These are phyloP conservation scores for Thalassoma bifasciatum DNA, from an alignment of 2,113 vertebrate genomes.

Conservation along the genomic window DNA sequence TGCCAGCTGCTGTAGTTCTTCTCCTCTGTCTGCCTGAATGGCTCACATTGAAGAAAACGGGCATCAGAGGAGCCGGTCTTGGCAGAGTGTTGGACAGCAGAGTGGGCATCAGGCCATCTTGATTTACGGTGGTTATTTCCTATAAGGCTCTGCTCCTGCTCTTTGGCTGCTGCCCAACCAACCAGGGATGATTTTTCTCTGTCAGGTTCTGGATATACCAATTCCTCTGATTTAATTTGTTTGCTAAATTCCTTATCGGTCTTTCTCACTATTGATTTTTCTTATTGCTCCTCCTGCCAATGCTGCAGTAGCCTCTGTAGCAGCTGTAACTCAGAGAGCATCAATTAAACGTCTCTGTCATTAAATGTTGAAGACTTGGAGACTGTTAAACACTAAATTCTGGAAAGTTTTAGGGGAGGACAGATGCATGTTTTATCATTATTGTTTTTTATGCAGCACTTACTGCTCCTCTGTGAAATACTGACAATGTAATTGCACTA, in stretches of 20 bases:
- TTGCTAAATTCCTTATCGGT: slow-evolving; percentile 28
- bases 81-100: slow-evolving; percentile 46
- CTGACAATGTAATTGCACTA: neutral
- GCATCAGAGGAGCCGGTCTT: slow-evolving; percentile 50
- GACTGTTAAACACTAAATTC: neutral
- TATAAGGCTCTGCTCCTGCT: slow-evolving; percentile 27
- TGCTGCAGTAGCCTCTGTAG: slow-evolving; percentile 15
- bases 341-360: slow-evolving; percentile 6
- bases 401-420: neutral
- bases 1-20: slow-evolving; percentile 48
- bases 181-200: slow-evolving; percentile 9
- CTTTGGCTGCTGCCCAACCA: slow-evolving; percentile 29
- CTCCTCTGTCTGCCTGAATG: slow-evolving; percentile 35
- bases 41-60: slow-evolving; percentile 34
- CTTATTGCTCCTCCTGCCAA: slow-evolving; percentile 5
- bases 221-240: slow-evolving; percentile 42
- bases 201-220: slow-evolving; percentile 28
- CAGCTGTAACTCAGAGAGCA: neutral
- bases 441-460: neutral
- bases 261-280: slow-evolving; percentile 1
- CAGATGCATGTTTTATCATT: neutral
- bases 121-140: slow-evolving; percentile 69
- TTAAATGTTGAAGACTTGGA: slow-evolving; percentile 25
- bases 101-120: slow-evolving; percentile 46
- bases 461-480: neutral